phyloP scores from a whole-genome alignment of 2,113 vertebrate genomes.

The Alces alces region DNA sequence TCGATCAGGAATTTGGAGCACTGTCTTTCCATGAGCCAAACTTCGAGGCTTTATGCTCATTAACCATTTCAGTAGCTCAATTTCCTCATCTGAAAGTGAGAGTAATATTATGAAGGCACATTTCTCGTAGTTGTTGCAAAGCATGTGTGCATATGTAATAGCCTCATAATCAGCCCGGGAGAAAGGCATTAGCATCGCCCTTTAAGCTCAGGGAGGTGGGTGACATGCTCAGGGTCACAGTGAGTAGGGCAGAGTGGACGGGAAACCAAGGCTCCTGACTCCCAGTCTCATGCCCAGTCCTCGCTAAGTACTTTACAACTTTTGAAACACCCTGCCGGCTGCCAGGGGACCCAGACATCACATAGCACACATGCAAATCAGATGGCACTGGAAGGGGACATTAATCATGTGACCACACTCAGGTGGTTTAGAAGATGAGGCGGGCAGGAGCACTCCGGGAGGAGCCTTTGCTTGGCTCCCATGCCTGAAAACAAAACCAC shows the following conservation, averaged over 20 bases:
- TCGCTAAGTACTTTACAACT: not conserved
- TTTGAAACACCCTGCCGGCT: not conserved
- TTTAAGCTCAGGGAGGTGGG: not conserved
- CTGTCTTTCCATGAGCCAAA: not conserved
- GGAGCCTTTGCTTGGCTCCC: not conserved
- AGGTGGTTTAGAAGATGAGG: not conserved
- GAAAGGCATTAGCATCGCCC: not conserved
- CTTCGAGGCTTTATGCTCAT: not conserved
- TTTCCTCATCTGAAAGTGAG: not conserved
- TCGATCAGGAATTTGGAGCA: not conserved
- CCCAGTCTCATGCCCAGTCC: not conserved
- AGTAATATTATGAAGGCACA: not conserved
- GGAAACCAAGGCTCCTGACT: not conserved
- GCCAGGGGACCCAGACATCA: not conserved
- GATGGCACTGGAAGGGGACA: not conserved
- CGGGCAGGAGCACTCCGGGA: not conserved
- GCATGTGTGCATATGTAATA: not conserved
- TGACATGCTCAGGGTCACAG: not conserved
- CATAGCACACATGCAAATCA: not conserved
- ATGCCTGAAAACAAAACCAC: not conserved
- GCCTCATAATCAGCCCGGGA: not conserved
- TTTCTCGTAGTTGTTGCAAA: not conserved
- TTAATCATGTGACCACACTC: not conserved
- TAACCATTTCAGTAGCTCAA: not conserved
- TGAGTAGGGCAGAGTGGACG: not conserved